Percentiles rank a stretch among this genome's conserved stretches.
These are phyloP conservation scores for Apostichopus californicus DNA, from an alignment of 35 echinoderm and acorn worm genomes.

Conservation along the genomic window DNA sequence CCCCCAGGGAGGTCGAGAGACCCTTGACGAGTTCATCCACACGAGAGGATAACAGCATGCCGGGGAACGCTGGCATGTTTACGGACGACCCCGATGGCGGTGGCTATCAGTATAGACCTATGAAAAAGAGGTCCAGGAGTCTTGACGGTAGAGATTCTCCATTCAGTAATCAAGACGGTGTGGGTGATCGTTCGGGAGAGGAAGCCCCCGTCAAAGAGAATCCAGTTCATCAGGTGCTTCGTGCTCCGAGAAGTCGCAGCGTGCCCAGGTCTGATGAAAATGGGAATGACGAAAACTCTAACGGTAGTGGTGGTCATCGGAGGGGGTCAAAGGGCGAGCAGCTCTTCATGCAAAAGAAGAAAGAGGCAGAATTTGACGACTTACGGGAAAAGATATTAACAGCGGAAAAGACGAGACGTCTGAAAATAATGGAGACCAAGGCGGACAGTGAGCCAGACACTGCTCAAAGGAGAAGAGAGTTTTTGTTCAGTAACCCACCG, in stretches of 20 bases:
- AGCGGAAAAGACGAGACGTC: not conserved
- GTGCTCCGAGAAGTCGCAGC: not conserved
- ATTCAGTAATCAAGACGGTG: not conserved
- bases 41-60: not conserved
- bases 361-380: conserved; percentile 45
- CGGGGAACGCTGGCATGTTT: not conserved
- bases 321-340: conserved; percentile 32
- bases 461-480: not conserved
- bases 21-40: not conserved
- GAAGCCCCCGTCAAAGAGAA: not conserved
- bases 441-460: conserved; percentile 39
- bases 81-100: conserved; percentile 12
- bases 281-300: not conserved
- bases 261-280: conserved; percentile 11
- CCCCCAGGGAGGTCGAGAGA: not conserved
- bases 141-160: conserved; percentile 13
- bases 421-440: conserved; percentile 27
- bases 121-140: conserved; percentile 30
- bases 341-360: conserved; percentile 52
- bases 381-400: conserved; percentile 12
- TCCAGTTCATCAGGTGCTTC: not conserved
- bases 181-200: not conserved
- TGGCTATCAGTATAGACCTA: conserved; percentile 21
- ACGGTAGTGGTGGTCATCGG: not conserved
- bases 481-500: not conserved